These are phyloP conservation scores for Chroicocephalus ridibundus DNA, from an alignment of 2,113 vertebrate genomes.

Conservation along the genomic window DNA sequence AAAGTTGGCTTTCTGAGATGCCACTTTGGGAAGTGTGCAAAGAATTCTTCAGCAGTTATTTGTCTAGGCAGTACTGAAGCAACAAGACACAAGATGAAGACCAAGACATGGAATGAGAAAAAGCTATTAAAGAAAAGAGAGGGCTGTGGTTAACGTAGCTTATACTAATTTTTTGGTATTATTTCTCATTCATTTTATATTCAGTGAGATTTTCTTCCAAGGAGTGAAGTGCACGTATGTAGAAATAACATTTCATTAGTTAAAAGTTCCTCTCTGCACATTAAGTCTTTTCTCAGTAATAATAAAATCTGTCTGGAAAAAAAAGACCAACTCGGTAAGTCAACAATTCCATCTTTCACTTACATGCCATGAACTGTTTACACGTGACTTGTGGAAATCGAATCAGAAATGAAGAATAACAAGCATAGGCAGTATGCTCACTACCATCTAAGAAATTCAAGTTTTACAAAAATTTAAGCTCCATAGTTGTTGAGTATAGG, in stretches of 20 bases:
- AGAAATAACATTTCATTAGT: not conserved
- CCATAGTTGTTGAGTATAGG: not conserved
- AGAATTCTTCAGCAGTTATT: not conserved
- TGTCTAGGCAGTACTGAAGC: conserved; percentile 33
- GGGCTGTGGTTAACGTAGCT: not conserved
- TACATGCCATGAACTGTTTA: not conserved
- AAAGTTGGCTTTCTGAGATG: conserved; percentile 37
- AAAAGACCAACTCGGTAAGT: conserved; percentile 42
- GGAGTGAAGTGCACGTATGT: not conserved
- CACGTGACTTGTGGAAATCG: not conserved
- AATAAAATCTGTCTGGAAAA: not conserved
- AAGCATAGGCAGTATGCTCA: not conserved
- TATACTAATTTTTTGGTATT: not conserved
- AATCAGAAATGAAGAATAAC: not conserved
- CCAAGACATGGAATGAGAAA: conserved; percentile 1
- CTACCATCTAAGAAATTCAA: not conserved
- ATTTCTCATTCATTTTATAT: not conserved
- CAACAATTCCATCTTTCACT: not conserved
- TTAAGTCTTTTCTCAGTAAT: not conserved
- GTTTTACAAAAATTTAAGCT: not conserved
- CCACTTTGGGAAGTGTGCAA: conserved; percentile 12
- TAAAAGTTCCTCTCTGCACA: not conserved
- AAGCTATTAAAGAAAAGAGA: not conserved
- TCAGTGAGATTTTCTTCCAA: not conserved
- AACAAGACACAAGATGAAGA: conserved; percentile 23